phyloP scores from a whole-genome alignment of 2,113 vertebrate genomes.

The Camelus dromedarius region DNA sequence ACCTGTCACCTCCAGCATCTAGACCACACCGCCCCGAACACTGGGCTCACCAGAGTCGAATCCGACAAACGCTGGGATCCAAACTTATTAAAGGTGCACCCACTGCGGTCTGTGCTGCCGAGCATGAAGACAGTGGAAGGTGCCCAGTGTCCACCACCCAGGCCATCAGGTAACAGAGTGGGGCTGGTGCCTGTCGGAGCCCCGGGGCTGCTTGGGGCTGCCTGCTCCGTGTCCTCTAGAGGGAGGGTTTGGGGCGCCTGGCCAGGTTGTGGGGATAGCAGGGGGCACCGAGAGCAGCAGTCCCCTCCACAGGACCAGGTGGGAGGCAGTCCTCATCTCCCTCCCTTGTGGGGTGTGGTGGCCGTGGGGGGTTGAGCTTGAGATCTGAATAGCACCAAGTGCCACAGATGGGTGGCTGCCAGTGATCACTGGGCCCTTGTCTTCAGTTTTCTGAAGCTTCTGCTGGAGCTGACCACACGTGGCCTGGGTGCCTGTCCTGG shows the following conservation, averaged over 20 bases:
- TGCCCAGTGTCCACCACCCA: background rate
- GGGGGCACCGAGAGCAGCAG: background rate
- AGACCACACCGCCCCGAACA: background rate
- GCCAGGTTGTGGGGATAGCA: background rate
- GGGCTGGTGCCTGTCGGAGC: fast-evolving
- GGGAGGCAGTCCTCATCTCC: fast-evolving
- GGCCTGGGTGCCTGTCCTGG: background rate
- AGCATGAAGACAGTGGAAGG: background rate
- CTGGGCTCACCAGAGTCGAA: background rate
- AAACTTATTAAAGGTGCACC: fast-evolving
- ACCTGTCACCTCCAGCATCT: background rate
- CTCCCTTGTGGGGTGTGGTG: fast-evolving
- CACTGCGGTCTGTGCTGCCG: background rate
- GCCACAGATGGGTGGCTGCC: fast-evolving
- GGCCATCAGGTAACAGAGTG: background rate
- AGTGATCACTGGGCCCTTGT: fast-evolving
- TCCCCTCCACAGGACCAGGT: fast-evolving
- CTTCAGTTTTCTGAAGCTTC: fast-evolving
- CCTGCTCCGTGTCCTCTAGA: background rate
- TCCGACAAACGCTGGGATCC: fast-evolving
- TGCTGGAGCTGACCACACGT: fast-evolving
- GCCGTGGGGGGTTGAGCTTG: fast-evolving
- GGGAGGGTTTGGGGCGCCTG: no score
- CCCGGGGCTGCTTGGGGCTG: background rate
- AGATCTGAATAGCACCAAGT: background rate